phyloP scores from a whole-genome alignment of 2,888 invertebrate genomes.

The Callinectes sapidus region DNA sequence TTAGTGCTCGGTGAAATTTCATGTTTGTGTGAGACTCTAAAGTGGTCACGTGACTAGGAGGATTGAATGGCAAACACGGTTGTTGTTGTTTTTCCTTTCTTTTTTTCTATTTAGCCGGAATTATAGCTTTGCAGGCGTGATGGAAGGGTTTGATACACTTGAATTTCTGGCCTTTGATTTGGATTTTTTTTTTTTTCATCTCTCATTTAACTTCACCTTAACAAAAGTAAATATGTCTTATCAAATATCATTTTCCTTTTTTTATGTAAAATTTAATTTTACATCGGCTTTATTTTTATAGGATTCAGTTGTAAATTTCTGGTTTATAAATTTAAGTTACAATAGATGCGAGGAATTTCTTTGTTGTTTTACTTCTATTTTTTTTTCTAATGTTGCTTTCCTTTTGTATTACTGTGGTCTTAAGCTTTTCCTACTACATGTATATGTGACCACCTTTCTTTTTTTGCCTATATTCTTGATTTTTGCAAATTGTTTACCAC shows the following conservation, averaged over 20 bases:
- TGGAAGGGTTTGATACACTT: not conserved
- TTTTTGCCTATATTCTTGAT: no score
- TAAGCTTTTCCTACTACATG: not conserved
- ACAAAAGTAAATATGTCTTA: not conserved
- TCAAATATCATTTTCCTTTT: no score
- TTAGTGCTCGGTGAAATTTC: not conserved
- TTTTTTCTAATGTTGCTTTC: not conserved
- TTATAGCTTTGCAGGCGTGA: not conserved
- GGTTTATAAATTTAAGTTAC: conserved; percentile 6
- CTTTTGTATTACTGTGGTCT: not conserved
- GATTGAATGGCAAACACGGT: not conserved
- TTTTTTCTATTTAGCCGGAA: not conserved
- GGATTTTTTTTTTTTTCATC: not conserved
- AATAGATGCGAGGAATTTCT: not conserved
- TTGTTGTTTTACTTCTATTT: not conserved
- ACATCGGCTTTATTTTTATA: not conserved
- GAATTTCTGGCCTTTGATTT: not conserved
- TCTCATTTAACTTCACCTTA: not conserved
- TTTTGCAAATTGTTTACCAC: no score
- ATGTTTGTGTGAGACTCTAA: not conserved
- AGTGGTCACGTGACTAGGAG: not conserved
- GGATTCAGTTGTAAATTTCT: not conserved
- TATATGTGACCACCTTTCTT: no score
- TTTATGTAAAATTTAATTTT: no score
- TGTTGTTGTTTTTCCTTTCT: not conserved